phyloP scores from a whole-genome alignment of 2,888 invertebrate genomes.

The Caenorhabditis sinica region DNA sequence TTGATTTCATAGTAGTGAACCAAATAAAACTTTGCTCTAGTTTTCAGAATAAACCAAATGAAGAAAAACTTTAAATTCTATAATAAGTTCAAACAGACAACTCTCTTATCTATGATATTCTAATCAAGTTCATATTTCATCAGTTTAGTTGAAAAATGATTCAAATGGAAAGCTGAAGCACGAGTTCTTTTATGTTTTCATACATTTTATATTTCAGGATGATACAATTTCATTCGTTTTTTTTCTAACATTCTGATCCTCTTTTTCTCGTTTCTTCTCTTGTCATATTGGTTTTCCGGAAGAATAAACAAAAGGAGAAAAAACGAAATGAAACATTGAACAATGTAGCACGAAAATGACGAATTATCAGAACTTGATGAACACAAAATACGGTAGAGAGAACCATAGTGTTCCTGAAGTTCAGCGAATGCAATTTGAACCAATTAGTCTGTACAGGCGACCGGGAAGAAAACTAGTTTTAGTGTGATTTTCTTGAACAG shows the following conservation, averaged over 20 bases:
- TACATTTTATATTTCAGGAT: background rate
- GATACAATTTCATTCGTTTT: constrained; percentile 14
- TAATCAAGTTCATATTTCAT: no score
- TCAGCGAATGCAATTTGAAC: background rate
- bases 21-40: no score
- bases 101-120: no score
- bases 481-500: background rate
- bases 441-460: background rate
- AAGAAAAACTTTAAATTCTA: no score
- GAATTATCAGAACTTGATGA: background rate
- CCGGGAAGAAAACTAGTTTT: constrained; percentile 1
- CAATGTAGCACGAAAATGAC: background rate
- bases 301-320: constrained; percentile 32
- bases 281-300: constrained; percentile 25
- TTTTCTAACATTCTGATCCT: constrained; percentile 3
- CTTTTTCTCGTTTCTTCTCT: constrained; percentile 11
- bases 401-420: background rate
- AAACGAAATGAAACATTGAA: background rate
- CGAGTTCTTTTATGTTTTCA: background rate
- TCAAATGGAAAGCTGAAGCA: no score
- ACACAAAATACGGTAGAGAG: background rate
- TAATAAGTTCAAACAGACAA: no score
- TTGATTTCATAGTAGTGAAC: no score
- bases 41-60: no score
- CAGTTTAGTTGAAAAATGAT: no score